Evolutionary conservation across 2,113 vertebrate species (phyloP).

Genomic region (Haemorhous mexicanus): DNA sequence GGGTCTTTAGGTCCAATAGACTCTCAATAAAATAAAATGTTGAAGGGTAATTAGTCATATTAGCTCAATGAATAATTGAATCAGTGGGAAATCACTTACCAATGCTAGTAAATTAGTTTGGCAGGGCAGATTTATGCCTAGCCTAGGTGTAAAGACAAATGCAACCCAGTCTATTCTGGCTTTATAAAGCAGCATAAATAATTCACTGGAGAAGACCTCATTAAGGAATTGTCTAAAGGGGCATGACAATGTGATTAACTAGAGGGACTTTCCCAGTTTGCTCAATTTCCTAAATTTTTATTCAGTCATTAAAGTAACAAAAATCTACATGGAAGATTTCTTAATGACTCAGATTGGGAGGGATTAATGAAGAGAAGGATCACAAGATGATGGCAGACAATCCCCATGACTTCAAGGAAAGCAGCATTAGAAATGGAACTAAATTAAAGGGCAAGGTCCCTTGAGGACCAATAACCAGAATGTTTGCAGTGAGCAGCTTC

Average conservation of each 20-base stretch:
- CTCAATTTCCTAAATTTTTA: not conserved
- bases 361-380: not conserved
- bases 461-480: not conserved
- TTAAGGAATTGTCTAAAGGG: not conserved
- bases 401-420: not conserved
- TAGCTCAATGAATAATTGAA: not conserved
- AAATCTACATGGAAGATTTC: not conserved
- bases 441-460: not conserved
- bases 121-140: not conserved
- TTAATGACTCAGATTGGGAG: not conserved
- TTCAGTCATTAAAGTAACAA: not conserved
- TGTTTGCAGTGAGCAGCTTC: not conserved
- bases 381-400: rapidly evolving
- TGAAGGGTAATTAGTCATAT: not conserved
- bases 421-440: not conserved
- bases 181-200: not conserved
- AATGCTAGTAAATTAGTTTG: not conserved
- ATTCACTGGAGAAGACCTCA: not conserved
- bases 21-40: not conserved
- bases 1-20: not conserved
- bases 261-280: not conserved
- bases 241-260: not conserved
- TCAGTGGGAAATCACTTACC: not conserved
- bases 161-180: not conserved
- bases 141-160: not conserved